Base-by-base conservation (phyloP, 1,140 invertebrate species). In the Caenorhabditis latens region DNA sequence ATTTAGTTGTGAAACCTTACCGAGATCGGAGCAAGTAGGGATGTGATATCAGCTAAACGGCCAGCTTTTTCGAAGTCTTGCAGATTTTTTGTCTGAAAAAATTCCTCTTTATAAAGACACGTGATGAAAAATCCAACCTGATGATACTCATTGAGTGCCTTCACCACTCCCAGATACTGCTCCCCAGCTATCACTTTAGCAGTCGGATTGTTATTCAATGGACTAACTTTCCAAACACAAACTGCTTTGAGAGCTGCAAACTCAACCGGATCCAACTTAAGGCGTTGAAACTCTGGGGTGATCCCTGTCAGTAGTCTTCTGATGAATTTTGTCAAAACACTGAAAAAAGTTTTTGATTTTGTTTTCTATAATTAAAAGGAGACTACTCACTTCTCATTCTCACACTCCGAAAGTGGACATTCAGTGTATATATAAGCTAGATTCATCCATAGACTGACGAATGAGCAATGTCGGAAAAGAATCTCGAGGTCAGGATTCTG, bases 201-300 rank as follows among this genome's bases (percentile, higher is more conserved):
- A 0, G n/a, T n/a, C 55, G 13, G 1, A n/a, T n/a, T n/a, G 58
- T 19, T 58, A n/a, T 14, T 9, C 21, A 32, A 1, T 9, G 7
- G 7, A 14, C 24, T 63, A n/a, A 24, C 32, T 32, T 63, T 63
- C 58, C 58, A 63, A 4, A 63, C n/a, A 63, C 58, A 32, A 4
- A 63, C 32, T n/a, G 21, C 58, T 63, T 63, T 63, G 1, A 63
- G n/a, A 24, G 58, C 58, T n/a, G 58, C 58, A 32, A 63, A 63
- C 13, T 63, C 58, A 14, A 63, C 58, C 0, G 58, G 58, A 63
- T 63, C 24, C 58, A 63, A n/a, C 32, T 32, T 6, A 9, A 63
- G 8, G 3, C 58, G n/a, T 14, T 0, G 8, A 8, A 63, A 11
- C 7, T 63, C 58, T 24, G 21, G 8, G n/a, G 58, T 32, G n/a